Evolutionary conservation across 2,888 invertebrate genomes (phyloP).

Genomic region (Cerceris ruficornis): DNA sequence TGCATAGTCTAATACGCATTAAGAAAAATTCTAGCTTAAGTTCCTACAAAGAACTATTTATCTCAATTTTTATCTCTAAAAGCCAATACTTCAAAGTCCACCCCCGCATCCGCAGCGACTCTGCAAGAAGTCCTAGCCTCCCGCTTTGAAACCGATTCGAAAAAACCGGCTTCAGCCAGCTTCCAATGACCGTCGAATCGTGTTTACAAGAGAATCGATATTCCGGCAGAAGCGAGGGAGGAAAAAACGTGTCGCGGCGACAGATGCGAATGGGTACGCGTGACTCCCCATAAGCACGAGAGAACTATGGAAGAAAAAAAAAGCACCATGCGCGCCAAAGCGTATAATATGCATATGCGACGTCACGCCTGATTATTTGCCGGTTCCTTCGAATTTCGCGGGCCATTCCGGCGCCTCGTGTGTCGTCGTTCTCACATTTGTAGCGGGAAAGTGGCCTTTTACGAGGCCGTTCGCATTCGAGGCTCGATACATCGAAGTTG

Average conservation of each 20-base stretch:
- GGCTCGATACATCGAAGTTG: conserved; percentile 50
- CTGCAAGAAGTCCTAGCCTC: too few species aligned
- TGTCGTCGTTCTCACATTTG: conserved; percentile 28
- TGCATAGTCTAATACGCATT: too few species aligned
- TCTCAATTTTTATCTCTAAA: too few species aligned
- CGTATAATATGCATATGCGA: conserved; percentile 50
- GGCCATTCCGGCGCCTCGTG: conserved; percentile 5
- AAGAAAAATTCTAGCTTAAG: too few species aligned
- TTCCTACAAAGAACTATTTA: too few species aligned
- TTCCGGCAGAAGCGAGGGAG: neutral
- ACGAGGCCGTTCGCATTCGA: conserved; percentile 20
- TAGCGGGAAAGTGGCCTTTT: conserved; percentile 53
- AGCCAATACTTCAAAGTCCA: too few species aligned
- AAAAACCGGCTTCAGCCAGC: neutral
- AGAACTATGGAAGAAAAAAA: conserved; percentile 22
- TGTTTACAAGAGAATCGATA: conserved; percentile 51
- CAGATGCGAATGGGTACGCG: conserved; percentile 53
- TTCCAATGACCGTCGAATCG: conserved; percentile 20
- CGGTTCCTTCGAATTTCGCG: conserved; percentile 34
- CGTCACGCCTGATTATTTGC: conserved; percentile 61
- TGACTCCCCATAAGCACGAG: conserved; percentile 59
- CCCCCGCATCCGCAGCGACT: too few species aligned
- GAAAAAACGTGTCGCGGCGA: conserved; percentile 22
- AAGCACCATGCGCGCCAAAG: conserved; percentile 18
- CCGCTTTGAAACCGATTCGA: too few species aligned